Evolutionary conservation across 1,140 invertebrate species (phyloP).

Genomic region (Metopolophium dirhodum): DNA sequence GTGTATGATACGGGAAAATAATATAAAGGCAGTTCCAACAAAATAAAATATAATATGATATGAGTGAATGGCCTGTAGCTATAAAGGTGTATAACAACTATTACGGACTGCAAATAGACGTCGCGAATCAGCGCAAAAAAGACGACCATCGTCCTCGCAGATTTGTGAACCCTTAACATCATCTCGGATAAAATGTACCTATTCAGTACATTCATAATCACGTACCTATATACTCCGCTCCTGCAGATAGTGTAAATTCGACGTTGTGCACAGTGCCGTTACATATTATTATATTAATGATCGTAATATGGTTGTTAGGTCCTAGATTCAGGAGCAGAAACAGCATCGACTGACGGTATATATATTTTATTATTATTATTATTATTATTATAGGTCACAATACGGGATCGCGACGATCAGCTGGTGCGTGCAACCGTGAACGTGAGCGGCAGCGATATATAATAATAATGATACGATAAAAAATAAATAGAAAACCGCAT

Average conservation of each 20-base stretch:
- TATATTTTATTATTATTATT: not conserved
- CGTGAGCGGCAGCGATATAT: not conserved
- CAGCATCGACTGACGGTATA: not conserved
- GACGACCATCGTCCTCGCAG: not conserved
- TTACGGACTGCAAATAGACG: too few species aligned
- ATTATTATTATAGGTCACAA: slow-evolving; percentile 26
- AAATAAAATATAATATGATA: not conserved
- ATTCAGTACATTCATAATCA: not conserved
- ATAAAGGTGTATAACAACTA: not conserved
- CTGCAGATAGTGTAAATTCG: not conserved
- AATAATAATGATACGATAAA: not conserved
- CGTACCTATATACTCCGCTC: not conserved
- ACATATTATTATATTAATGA: not conserved
- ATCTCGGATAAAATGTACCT: not conserved
- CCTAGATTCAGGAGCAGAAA: not conserved
- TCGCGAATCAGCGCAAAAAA: not conserved
- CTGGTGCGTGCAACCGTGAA: slow-evolving; percentile 52
- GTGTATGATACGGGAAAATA: not conserved
- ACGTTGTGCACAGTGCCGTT: not conserved
- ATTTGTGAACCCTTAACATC: not conserved
- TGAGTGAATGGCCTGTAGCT: too few species aligned
- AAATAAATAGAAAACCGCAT: slow-evolving; percentile 36
- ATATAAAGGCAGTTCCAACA: not conserved
- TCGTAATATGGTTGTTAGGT: not conserved
- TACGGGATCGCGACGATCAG: slow-evolving; percentile 31